Evolutionary conservation across 2,888 invertebrate species (phyloP).

Genomic region (Cecidostiba fungosa): DNA sequence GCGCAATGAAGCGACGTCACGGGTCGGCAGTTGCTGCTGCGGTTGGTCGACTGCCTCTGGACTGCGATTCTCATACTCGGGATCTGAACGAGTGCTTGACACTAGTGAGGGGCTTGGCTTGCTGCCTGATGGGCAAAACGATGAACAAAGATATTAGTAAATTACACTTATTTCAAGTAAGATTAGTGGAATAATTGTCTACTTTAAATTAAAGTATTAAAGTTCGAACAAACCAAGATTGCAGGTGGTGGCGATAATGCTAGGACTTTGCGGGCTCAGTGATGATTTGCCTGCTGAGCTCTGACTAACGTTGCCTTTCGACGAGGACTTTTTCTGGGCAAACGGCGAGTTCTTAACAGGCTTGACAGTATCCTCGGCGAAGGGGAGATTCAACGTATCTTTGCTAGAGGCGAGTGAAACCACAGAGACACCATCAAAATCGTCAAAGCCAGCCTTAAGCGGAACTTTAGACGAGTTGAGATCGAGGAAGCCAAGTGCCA

Average conservation of each 20-base stretch:
- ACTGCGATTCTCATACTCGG: conserved; percentile 76
- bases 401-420: conserved; percentile 75
- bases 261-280: conserved; percentile 72
- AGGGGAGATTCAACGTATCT: conserved; percentile 76
- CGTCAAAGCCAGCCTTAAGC: conserved; percentile 77
- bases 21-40: conserved; percentile 65
- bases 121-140: conserved; percentile 46
- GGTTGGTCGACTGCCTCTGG: conserved; percentile 70
- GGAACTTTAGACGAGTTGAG: conserved; percentile 76
- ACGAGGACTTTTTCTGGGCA: conserved; percentile 70
- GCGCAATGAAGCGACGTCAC: conserved; percentile 63
- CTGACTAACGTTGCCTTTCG: conserved; percentile 72
- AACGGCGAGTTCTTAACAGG: conserved; percentile 76
- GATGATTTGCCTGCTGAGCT: conserved; percentile 73
- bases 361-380: conserved; percentile 75
- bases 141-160: background rate
- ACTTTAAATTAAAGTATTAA: background rate
- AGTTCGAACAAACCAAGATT: conserved; percentile 54
- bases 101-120: conserved; percentile 52
- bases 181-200: background rate
- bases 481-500: conserved; percentile 71
- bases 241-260: conserved; percentile 23
- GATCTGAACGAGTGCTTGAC: conserved; percentile 49
- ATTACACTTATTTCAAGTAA: background rate
- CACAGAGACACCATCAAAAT: conserved; percentile 77